These are phyloP conservation scores for Erebia aethiops DNA, from an alignment of 2,888 invertebrate genomes.

Conservation along the genomic window DNA sequence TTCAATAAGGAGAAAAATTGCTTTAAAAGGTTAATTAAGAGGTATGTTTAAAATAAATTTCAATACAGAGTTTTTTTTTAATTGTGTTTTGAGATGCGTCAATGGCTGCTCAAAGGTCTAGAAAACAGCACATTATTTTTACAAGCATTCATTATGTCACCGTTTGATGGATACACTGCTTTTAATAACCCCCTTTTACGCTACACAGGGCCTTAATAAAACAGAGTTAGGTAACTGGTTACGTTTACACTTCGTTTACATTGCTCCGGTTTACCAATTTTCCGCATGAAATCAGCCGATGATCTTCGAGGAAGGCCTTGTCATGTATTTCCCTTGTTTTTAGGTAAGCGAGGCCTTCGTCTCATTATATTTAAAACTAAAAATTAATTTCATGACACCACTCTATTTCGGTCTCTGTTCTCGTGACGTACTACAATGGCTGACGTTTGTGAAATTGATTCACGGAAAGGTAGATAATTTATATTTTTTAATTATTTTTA, in stretches of 20 bases:
- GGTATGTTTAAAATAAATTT: no score
- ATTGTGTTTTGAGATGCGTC: no score
- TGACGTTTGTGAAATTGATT: constrained; percentile 36
- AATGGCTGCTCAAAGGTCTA: no score
- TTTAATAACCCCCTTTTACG: no score
- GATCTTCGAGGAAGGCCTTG: constrained; percentile 47
- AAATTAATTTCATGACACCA: constrained; percentile 61
- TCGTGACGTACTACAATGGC: constrained; percentile 52
- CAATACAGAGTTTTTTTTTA: no score
- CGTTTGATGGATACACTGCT: no score
- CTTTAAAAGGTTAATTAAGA: no score
- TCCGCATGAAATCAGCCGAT: constrained; percentile 55
- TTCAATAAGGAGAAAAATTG: no score
- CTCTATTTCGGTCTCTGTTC: constrained; percentile 50
- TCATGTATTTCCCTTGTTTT: constrained; percentile 52
- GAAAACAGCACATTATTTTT: no score
- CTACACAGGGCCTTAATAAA: neutral
- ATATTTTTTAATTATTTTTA: no score
- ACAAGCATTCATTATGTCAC: no score
- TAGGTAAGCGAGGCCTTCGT: constrained; percentile 50
- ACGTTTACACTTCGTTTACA: no score
- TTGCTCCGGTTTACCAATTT: constrained; percentile 43
- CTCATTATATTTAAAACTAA: constrained; percentile 67
- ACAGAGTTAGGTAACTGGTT: constrained; percentile 16
- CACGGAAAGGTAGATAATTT: constrained; percentile 21